These are phyloP conservation scores for Salarias fasciatus DNA, from an alignment of 2,797 vertebrate species.

Conservation along the genomic window DNA sequence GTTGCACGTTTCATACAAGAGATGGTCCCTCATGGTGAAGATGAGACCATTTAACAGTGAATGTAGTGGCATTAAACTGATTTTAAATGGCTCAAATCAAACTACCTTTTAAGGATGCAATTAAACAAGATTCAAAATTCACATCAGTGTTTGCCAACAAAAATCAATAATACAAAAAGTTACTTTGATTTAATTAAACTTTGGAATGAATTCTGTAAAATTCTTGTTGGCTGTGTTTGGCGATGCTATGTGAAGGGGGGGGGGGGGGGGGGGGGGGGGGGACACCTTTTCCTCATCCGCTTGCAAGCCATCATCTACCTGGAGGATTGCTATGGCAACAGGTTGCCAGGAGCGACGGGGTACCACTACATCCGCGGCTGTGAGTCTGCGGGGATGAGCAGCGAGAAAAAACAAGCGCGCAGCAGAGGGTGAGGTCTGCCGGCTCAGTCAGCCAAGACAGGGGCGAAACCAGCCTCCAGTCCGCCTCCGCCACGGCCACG, in stretches of 20 bases:
- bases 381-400: constrained; percentile 49
- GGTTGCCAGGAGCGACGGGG: constrained; percentile 83
- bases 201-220: too few relatives aligned
- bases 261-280: constrained; percentile 8
- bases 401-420: constrained; percentile 14
- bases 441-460: constrained; percentile 39
- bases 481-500: neutral
- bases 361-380: constrained; percentile 68
- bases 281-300: constrained; percentile 60
- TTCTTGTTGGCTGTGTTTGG: too few relatives aligned
- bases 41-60: too few relatives aligned
- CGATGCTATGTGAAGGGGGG: neutral
- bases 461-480: neutral
- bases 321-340: constrained; percentile 86
- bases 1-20: too few relatives aligned
- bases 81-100: too few relatives aligned
- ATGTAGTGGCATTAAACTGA: too few relatives aligned
- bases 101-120: too few relatives aligned
- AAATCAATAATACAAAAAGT: too few relatives aligned
- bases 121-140: too few relatives aligned
- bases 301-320: constrained; percentile 60
- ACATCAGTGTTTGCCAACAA: too few relatives aligned
- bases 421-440: constrained; percentile 57
- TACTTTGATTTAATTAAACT: too few relatives aligned
- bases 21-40: too few relatives aligned